Evolutionary conservation across 2,797 vertebrate species (phyloP), one percentile per base, ranked within the genome.

Genomic region (Eremophila alpestris): DNA sequence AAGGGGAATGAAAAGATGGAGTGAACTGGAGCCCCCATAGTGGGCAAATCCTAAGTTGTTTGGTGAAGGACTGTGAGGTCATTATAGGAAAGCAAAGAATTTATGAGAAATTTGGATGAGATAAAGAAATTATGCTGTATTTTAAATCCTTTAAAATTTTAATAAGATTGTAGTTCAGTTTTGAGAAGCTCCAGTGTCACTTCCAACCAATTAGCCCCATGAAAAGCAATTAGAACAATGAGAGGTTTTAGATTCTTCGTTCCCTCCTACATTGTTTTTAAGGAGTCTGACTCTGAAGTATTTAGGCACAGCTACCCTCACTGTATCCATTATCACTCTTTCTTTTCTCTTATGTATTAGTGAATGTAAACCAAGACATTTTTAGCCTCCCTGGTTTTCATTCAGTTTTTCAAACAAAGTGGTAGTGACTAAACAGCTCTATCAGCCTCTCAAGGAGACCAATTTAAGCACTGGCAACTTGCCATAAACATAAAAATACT

Each of bases 381-480:
- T 93, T 78, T 95, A 89, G 38, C 88, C 91, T 92, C 83, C 77
- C 80, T 91, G 84, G 84, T 96, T 97, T 96, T 95, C 95, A 93
- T 95, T 96, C 86, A 90, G 75, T 77, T 93, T 96, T 94, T 95
- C 95, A 95, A 95, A 96, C 96, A 95, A 96, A 96, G 84, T 85
- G 26, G 77, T 96, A 86, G 89, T 96, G 94, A 97, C 91, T 81
- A 73, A 94, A 65, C 76, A 91, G 62, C 69, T 92, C 92, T 93
- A 87, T 93, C 83, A 89, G 94, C 90, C 81, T 87, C 93, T 92
- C 85, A 96, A 86, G 90, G 87, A 95, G 95, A 81, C 85, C 85
- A 87, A 75, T 96, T 97, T 95, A 93, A 97, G 96, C 65, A 69
- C 59, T 97, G 97, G 95, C 95, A 94, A 75, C 62, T 87, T 97